These are phyloP conservation scores for Enteromius trimaculatus DNA, from an alignment of 2,797 vertebrate species.

Conservation along the genomic window DNA sequence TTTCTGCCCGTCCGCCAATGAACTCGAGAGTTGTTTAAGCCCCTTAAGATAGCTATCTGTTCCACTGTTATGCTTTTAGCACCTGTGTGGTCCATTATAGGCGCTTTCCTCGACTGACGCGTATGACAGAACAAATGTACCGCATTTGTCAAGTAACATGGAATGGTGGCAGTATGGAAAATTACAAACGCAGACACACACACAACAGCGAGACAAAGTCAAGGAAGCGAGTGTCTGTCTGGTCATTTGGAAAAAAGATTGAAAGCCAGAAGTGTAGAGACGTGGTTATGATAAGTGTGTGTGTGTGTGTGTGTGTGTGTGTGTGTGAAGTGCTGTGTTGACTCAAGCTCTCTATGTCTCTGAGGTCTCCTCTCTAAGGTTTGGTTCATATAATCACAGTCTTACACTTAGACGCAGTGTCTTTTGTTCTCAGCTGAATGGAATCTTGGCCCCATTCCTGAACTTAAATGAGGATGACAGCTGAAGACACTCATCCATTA, in stretches of 20 bases:
- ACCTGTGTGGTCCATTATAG: constrained; percentile 76
- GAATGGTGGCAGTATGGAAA: constrained; percentile 42
- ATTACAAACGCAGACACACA: constrained; percentile 39
- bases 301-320: constrained; percentile 2
- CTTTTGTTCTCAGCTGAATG: constrained; percentile 72
- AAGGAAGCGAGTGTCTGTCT: constrained; percentile 38
- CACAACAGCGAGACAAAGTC: constrained; percentile 15
- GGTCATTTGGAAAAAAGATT: constrained; percentile 43
- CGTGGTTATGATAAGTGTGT: not conserved
- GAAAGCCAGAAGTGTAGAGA: constrained; percentile 22
- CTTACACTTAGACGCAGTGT: constrained; percentile 66
- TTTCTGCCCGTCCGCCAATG: constrained; percentile 30
- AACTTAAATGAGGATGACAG: constrained; percentile 70
- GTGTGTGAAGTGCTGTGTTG: constrained; percentile 25
- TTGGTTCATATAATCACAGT: constrained; percentile 68
- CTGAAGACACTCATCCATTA: constrained; percentile 58
- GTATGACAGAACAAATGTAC: constrained; percentile 5
- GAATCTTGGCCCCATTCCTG: constrained; percentile 75
- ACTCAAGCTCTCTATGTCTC: constrained; percentile 35
- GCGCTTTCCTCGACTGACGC: constrained; percentile 47
- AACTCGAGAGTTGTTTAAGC: constrained; percentile 42
- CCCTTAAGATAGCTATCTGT: constrained; percentile 42
- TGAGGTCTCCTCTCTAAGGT: constrained; percentile 42
- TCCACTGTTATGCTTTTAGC: constrained; percentile 60
- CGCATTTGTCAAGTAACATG: constrained; percentile 22